Conservation (phyloP, 2,113 vertebrate species). For the Megaceryle maxima region DNA sequence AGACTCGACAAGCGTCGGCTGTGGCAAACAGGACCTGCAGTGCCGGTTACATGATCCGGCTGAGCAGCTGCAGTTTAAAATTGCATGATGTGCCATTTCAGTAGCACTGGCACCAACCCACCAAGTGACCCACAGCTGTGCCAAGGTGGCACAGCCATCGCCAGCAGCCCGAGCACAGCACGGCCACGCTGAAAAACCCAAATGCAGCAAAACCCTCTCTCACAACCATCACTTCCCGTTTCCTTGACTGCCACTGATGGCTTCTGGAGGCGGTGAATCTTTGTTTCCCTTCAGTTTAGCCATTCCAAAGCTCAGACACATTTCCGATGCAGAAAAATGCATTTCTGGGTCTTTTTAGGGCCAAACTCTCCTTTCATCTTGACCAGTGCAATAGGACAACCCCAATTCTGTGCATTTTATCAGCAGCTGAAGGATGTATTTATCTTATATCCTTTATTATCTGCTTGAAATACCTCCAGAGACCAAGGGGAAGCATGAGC, state of each 20-base stretch:
- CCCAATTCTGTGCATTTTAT: not conserved
- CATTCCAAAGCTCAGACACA: not conserved
- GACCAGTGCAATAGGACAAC: not conserved
- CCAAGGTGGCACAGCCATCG: not conserved
- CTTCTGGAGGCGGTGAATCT: not conserved
- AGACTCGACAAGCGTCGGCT: not conserved
- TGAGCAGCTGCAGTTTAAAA: not conserved
- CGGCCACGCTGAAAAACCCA: not conserved
- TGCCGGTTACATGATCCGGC: not conserved
- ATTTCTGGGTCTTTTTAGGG: not conserved
- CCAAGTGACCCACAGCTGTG: not conserved
- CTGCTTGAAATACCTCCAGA: not conserved
- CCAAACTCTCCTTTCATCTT: not conserved
- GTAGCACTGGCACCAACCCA: not conserved
- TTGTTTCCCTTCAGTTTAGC: not conserved
- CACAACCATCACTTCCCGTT: not conserved
- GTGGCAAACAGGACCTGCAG: not conserved
- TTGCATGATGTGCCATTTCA: not conserved
- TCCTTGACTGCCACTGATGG: not conserved
- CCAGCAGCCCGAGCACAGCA: not conserved
- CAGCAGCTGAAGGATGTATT: not conserved
- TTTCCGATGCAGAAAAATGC: not conserved
- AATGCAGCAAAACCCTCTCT: not conserved
- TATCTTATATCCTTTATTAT: not conserved
- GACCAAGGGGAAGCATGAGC: not conserved